Evolutionary conservation across 2,888 invertebrate genomes (phyloP), one percentile per base, ranked within the genome.

Genomic region (Ecdyonurus torrentis): DNA sequence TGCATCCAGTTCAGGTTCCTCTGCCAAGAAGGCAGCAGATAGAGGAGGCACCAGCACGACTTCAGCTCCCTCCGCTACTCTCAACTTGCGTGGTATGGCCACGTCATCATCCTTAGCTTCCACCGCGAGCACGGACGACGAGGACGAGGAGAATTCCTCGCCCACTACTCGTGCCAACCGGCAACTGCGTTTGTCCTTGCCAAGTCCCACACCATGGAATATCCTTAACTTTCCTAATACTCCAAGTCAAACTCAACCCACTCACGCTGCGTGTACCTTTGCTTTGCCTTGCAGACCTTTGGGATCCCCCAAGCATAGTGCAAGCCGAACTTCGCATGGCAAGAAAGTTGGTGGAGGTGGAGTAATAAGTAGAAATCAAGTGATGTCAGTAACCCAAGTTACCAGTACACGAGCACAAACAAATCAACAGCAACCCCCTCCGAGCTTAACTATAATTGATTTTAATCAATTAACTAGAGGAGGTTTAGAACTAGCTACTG

Each of bases 391-490:
- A n/a, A n/a, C n/a, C n/a, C n/a, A n/a, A n/a, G n/a, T n/a, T n/a
- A 37, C 7, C 37, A 37, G 15, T 37, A 37, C 5, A 15, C 23
- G 65, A 15, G 68, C 67, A 65, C 69, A 67, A 69, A 68, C 69
- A 63, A 70, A 69, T 59, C 70, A 69, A 64, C 70, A 69, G 52
- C 74, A 79, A 23, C 78, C 80, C 3, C 79, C 82, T 70, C 84
- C 85, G n/a, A 80, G 81, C 70, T 77, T 87, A 65, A 82, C 85
- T 24, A 85, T 86, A 68, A 85, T 87, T 66, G 86, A 86, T 76
- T 83, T 86, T 71, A 86, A 86, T 77, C 78, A 83, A 73, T 78
- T 86, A 70, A 83, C 84, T 3, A 76, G 81, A 61, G 81, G 81
- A 50, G 81, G 82, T 63, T 74, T 83, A 60, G 81, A 81, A 64